Evolutionary conservation across 1,140 invertebrate species (phyloP).

Genomic region (Coenobita brevimanus): DNA sequence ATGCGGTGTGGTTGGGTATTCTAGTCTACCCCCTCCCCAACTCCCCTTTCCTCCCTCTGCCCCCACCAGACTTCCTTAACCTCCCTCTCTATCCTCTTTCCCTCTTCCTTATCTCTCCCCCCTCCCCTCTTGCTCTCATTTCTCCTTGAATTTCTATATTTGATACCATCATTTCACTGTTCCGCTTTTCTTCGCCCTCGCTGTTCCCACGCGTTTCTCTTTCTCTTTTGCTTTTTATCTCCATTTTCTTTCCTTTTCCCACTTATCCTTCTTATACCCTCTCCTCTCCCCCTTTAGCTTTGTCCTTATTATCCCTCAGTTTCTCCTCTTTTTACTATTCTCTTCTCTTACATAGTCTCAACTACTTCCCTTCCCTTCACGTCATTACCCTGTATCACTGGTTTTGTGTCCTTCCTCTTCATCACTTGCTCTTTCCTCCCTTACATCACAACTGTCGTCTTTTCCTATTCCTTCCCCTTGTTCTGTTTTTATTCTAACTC

Average conservation of each 20-base stretch:
- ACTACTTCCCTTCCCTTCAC: too few species aligned
- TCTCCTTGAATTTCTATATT: not conserved
- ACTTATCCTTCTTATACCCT: not conserved
- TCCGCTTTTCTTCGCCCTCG: not conserved
- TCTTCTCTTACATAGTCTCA: not conserved
- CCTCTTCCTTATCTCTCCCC: conserved; percentile 8
- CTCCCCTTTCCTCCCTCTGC: too few species aligned
- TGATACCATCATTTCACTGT: not conserved
- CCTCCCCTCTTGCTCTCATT: conserved; percentile 1
- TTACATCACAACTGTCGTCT: too few species aligned
- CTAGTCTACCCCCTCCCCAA: conserved; percentile 1
- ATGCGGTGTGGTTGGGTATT: conserved; percentile 4
- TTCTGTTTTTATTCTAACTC: too few species aligned
- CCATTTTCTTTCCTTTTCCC: too few species aligned
- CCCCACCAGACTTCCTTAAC: too few species aligned
- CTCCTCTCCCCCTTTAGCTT: not conserved
- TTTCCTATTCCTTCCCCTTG: too few species aligned
- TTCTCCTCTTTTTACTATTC: not conserved
- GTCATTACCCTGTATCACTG: too few species aligned
- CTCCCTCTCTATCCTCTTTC: too few species aligned
- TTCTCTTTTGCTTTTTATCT: not conserved
- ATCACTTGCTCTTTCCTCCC: too few species aligned
- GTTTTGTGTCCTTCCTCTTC: too few species aligned
- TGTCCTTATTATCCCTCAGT: not conserved
- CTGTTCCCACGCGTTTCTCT: not conserved